Conservation (phyloP, 2,888 invertebrate genomes). For the Himalopsyche tibetana region DNA sequence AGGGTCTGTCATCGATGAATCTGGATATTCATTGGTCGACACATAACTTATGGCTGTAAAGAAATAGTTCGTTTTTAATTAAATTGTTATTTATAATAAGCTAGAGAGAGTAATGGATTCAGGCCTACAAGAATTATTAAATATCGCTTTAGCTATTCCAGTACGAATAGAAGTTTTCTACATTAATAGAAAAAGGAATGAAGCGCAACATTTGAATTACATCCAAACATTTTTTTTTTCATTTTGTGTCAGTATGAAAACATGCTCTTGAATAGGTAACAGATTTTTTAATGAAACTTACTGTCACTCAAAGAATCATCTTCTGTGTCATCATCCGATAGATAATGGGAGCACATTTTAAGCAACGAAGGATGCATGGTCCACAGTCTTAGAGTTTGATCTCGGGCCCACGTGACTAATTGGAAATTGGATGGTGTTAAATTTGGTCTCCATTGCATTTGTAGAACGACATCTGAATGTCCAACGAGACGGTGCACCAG, state of each 20-base stretch:
- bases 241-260: too few relatives aligned
- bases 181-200: too few relatives aligned
- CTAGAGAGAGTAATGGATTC: too few relatives aligned
- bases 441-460: slow-evolving; percentile 94
- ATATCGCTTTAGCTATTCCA: too few relatives aligned
- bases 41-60: slow-evolving; percentile 74
- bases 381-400: slow-evolving; percentile 94
- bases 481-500: slow-evolving; percentile 95
- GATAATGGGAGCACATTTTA: slow-evolving; percentile 83
- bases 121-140: too few relatives aligned
- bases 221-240: too few relatives aligned
- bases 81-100: neutral
- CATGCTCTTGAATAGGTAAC: too few relatives aligned
- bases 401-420: slow-evolving; percentile 96
- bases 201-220: too few relatives aligned
- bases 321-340: slow-evolving; percentile 80
- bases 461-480: slow-evolving; percentile 94
- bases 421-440: slow-evolving; percentile 84
- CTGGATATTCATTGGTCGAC: slow-evolving; percentile 73
- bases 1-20: slow-evolving; percentile 70
- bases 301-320: slow-evolving; percentile 76
- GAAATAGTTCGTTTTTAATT: neutral
- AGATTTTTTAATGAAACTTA: slow-evolving; percentile 67
- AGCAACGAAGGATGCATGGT: slow-evolving; percentile 90
- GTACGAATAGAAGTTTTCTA: too few relatives aligned